Conservation (phyloP, 2,113 vertebrate genomes). For the Atrichornis clamosus region DNA sequence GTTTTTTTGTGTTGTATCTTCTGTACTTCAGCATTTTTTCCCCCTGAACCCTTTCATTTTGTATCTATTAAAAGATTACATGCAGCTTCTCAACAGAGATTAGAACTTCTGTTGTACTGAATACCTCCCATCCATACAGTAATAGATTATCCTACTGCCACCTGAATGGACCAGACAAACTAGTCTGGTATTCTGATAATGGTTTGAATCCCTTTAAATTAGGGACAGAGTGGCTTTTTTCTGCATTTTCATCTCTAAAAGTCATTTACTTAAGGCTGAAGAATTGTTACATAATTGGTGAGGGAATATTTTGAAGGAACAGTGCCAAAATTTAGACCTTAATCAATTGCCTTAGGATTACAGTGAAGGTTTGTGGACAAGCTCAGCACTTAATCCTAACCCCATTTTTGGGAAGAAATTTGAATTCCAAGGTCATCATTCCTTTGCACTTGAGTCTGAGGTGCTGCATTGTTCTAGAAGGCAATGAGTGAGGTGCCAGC, state of each 20-base stretch:
- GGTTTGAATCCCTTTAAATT: neutral
- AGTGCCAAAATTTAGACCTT: neutral
- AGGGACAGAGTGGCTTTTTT: neutral
- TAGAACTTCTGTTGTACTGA: neutral
- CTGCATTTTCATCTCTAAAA: neutral
- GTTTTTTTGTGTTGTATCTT: neutral
- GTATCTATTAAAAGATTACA: neutral
- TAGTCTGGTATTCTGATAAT: neutral
- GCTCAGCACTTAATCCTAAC: neutral
- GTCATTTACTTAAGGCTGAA: neutral
- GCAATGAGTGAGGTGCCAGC: neutral
- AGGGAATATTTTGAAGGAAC: neutral
- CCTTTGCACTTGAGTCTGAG: neutral
- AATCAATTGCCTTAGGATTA: neutral
- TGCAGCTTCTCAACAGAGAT: neutral
- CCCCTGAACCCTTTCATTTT: neutral
- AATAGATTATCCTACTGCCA: neutral
- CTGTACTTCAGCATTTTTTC: neutral
- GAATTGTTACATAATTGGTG: neutral
- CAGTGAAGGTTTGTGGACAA: neutral
- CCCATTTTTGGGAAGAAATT: neutral
- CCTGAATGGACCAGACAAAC: neutral
- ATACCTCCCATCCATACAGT: neutral
- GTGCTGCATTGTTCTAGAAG: neutral
- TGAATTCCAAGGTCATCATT: neutral